Percentiles rank a stretch among this genome's conserved stretches.
phyloP scores from a whole-genome alignment of 2,113 vertebrate species.

The Mionectes macconnelli region DNA sequence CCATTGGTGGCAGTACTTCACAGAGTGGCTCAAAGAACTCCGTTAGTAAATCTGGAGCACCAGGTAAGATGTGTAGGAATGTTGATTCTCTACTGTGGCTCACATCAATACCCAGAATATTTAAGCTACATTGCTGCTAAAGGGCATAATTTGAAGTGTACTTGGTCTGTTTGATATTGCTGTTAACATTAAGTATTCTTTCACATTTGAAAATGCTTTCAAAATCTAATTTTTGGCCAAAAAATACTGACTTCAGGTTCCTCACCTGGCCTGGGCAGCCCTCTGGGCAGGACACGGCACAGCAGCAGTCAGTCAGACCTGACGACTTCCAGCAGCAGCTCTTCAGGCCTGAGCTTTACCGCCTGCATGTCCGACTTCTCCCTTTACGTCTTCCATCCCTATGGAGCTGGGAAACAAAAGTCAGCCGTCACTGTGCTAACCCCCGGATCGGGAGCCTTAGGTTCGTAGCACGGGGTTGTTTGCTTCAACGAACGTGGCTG shows the following conservation, averaged over 20 bases:
- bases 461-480: conserved; percentile 62
- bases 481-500: neutral
- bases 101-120: neutral
- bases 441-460: conserved; percentile 85
- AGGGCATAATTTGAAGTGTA: neutral
- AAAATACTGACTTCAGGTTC: conserved; percentile 74
- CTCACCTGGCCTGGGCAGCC: conserved; percentile 85
- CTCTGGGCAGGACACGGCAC: conserved; percentile 90
- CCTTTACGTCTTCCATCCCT: conserved; percentile 96
- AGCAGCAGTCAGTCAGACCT: conserved; percentile 97
- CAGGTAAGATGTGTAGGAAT: conserved; percentile 67
- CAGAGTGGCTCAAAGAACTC: conserved; percentile 79
- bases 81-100: neutral
- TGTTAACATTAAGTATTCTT: neutral
- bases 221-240: neutral
- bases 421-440: conserved; percentile 87
- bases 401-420: conserved; percentile 96
- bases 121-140: neutral
- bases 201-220: neutral
- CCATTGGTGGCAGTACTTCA: conserved; percentile 65
- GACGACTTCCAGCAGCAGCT: conserved; percentile 84
- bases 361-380: conserved; percentile 99
- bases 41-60: conserved; percentile 77
- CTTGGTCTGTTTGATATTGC: neutral
- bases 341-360: conserved; percentile 96